Conservation (phyloP, 53 echinoderm and acorn worm genomes). For the Apostichopus leukothele region DNA sequence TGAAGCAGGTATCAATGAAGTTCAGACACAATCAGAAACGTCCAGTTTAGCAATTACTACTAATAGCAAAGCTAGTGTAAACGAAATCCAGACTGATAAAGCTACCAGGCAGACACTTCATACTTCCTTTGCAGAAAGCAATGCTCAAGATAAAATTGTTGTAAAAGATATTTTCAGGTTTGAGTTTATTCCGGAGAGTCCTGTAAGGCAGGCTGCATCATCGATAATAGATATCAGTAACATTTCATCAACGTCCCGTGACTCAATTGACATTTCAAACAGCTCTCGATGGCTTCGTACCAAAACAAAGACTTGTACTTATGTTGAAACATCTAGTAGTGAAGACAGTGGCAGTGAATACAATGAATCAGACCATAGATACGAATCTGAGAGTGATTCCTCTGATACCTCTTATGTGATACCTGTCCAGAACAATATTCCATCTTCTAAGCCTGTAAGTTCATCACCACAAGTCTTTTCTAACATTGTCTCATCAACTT, state of each 20-base stretch:
- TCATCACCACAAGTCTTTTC: neutral
- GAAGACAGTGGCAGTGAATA: slow-evolving; percentile 9
- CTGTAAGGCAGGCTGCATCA: slow-evolving; percentile 1
- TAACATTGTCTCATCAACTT: neutral
- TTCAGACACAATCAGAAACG: too few relatives aligned
- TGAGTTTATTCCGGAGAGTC: neutral
- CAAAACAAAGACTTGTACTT: neutral
- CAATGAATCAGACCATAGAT: neutral
- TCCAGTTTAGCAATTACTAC: too few relatives aligned
- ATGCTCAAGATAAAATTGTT: too few relatives aligned
- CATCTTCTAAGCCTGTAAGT: neutral
- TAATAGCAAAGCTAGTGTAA: too few relatives aligned
- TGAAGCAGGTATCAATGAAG: too few relatives aligned
- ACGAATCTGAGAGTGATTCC: neutral
- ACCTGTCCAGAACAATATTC: neutral
- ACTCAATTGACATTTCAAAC: neutral
- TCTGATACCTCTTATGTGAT: neutral
- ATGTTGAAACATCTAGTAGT: neutral
- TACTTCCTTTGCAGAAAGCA: too few relatives aligned
- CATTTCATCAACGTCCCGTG: neutral
- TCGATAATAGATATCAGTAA: neutral
- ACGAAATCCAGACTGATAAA: too few relatives aligned
- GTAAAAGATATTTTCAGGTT: too few relatives aligned
- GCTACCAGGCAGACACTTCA: too few relatives aligned
- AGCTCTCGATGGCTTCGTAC: neutral